Evolutionary conservation across 2,888 invertebrate species (phyloP).

Genomic region (Ischnus inquisitorius): DNA sequence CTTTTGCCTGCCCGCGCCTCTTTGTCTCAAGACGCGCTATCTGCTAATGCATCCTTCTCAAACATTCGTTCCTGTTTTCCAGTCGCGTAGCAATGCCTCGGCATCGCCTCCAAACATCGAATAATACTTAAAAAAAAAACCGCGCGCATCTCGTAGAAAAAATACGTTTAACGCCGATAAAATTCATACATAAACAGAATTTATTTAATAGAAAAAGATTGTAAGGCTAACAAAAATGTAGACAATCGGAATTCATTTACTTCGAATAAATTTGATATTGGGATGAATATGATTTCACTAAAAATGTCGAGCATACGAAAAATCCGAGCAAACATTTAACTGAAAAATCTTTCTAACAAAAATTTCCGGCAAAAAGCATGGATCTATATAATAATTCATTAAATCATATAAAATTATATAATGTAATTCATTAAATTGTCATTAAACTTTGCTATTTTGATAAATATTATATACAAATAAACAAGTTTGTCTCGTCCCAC

Average conservation of each 20-base stretch:
- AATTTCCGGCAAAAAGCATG: too few species aligned
- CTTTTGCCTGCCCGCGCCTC: conserved; percentile 43
- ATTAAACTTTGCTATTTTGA: not conserved
- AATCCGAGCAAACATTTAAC: too few species aligned
- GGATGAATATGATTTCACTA: not conserved
- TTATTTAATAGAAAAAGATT: too few species aligned
- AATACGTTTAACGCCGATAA: not conserved
- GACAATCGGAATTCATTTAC: too few species aligned
- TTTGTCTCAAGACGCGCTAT: conserved; percentile 54
- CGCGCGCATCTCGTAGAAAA: not conserved
- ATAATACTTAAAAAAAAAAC: not conserved
- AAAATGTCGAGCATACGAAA: not conserved
- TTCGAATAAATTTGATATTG: not conserved
- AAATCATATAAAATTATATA: too few species aligned
- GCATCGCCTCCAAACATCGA: not conserved
- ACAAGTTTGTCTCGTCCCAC: not conserved
- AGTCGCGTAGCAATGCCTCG: not conserved
- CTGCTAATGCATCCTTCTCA: conserved; percentile 55
- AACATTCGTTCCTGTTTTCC: conserved; percentile 12
- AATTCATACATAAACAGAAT: too few species aligned
- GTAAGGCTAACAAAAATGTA: too few species aligned
- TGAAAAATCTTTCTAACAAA: too few species aligned
- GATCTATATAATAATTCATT: too few species aligned
- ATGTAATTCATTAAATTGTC: not conserved
- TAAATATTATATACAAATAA: not conserved